Percentiles rank a stretch among this genome's conserved stretches.
Evolutionary conservation across 2,797 vertebrate species (phyloP).

Genomic region (Parambassis ranga): DNA sequence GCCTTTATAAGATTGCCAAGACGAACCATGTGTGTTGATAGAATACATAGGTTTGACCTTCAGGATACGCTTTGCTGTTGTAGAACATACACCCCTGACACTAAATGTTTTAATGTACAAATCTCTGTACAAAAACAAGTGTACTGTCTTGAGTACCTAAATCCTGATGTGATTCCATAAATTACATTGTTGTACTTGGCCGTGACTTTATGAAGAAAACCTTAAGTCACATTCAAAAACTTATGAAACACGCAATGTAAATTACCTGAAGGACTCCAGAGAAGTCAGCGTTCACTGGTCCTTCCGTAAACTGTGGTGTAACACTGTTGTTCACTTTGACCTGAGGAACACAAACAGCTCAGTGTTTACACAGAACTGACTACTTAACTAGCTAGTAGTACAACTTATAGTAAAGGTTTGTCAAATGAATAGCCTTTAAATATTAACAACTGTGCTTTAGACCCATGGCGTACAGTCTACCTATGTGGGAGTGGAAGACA

Average conservation of each 20-base stretch:
- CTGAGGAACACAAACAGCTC: conserved; percentile 67
- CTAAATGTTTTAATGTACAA: too few relatives aligned
- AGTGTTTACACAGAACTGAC: conserved; percentile 16
- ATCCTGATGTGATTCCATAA: not conserved
- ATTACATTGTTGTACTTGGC: not conserved
- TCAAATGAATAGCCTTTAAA: not conserved
- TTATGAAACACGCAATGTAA: not conserved
- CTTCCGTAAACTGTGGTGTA: conserved; percentile 89
- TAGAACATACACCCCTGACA: too few relatives aligned
- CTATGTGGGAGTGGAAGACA: not conserved
- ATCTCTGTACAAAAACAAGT: too few relatives aligned
- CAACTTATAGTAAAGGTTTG: not conserved
- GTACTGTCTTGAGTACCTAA: not conserved
- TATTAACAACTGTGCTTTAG: not conserved
- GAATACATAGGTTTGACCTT: too few relatives aligned
- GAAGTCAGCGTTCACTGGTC: conserved; percentile 89
- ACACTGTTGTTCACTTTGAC: conserved; percentile 87
- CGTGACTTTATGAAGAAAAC: not conserved
- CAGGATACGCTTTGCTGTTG: too few relatives aligned
- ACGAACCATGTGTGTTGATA: too few relatives aligned
- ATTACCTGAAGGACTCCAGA: conserved; percentile 91
- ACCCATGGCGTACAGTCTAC: not conserved
- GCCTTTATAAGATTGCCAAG: too few relatives aligned
- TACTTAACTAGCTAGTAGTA: not conserved
- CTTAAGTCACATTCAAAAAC: not conserved